Percentiles rank a stretch among this genome's conserved stretches.
Conservation (phyloP, 2,888 invertebrate species). For the Ptychoptera albimana region DNA sequence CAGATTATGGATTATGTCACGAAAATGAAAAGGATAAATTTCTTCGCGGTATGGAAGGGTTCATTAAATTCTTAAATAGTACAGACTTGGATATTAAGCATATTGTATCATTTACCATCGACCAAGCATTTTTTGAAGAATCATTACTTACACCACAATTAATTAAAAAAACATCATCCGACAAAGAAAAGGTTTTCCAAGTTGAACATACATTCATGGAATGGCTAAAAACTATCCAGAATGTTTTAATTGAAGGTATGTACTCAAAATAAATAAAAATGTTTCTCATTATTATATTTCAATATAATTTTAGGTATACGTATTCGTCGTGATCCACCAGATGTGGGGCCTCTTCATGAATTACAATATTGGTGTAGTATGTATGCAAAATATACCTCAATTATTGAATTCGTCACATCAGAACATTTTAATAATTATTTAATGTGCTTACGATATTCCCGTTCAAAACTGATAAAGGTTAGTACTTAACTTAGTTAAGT, state of each 20-base stretch:
- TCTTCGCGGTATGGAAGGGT: constrained; percentile 39
- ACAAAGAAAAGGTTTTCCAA: constrained; percentile 40
- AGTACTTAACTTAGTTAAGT: not conserved
- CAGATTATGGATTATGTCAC: constrained; percentile 37
- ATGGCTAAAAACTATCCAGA: constrained; percentile 59
- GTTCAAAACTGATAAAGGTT: constrained; percentile 46
- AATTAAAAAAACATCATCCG: constrained; percentile 40
- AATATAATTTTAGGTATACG: constrained; percentile 52
- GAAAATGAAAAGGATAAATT: constrained; percentile 35
- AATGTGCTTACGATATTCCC: constrained; percentile 47
- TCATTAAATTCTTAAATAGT: constrained; percentile 31
- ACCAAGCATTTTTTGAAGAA: constrained; percentile 38
- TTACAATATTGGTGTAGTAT: constrained; percentile 69
- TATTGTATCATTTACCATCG: constrained; percentile 42
- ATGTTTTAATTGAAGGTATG: constrained; percentile 33
- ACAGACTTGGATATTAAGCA: constrained; percentile 48
- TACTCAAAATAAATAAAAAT: no score
- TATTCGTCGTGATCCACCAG: constrained; percentile 60
- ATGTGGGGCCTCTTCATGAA: constrained; percentile 68
- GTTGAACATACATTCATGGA: constrained; percentile 46
- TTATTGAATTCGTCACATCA: constrained; percentile 53
- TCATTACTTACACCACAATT: constrained; percentile 39
- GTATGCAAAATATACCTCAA: constrained; percentile 61
- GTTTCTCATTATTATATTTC: no score
- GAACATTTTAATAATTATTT: constrained; percentile 51